phyloP scores from a whole-genome alignment of 2,113 vertebrate genomes.

The Zeus faber region DNA sequence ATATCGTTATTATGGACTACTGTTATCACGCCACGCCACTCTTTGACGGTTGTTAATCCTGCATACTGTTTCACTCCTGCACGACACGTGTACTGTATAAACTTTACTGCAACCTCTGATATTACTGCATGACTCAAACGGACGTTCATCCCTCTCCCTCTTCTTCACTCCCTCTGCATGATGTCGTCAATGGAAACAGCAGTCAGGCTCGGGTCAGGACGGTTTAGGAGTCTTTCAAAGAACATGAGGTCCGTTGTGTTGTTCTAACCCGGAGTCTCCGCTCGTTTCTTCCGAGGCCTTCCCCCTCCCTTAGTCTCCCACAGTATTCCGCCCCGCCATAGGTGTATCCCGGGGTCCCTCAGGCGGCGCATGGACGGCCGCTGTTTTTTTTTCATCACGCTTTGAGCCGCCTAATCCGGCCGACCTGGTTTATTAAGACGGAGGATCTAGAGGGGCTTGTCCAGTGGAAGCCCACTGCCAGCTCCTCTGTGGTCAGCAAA shows the following conservation, averaged over 20 bases:
- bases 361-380: conserved; percentile 34
- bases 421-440: conserved; percentile 60
- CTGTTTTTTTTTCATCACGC: conserved; percentile 77
- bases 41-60: no score
- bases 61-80: no score
- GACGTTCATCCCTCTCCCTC: neutral
- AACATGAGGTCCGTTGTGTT: conserved; percentile 50
- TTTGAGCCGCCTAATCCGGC: conserved; percentile 60
- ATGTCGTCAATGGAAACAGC: conserved; percentile 18
- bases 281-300: conserved; percentile 15
- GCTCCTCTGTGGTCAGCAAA: conserved; percentile 33
- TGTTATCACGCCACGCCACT: no score
- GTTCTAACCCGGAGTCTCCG: conserved; percentile 45
- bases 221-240: conserved; percentile 55
- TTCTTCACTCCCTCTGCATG: conserved; percentile 1
- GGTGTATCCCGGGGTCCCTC: conserved; percentile 18
- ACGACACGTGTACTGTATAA: no score
- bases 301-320: conserved; percentile 25
- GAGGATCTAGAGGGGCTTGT: conserved; percentile 57
- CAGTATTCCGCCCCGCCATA: conserved; percentile 18
- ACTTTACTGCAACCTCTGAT: no score
- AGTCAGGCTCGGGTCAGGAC: conserved; percentile 53
- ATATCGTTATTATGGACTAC: no score
- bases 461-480: conserved; percentile 41
- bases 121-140: no score